Percentiles rank a stretch among this genome's conserved stretches.
These are phyloP conservation scores for Eremobia ochroleuca DNA, from an alignment of 2,888 invertebrate species.

Conservation along the genomic window DNA sequence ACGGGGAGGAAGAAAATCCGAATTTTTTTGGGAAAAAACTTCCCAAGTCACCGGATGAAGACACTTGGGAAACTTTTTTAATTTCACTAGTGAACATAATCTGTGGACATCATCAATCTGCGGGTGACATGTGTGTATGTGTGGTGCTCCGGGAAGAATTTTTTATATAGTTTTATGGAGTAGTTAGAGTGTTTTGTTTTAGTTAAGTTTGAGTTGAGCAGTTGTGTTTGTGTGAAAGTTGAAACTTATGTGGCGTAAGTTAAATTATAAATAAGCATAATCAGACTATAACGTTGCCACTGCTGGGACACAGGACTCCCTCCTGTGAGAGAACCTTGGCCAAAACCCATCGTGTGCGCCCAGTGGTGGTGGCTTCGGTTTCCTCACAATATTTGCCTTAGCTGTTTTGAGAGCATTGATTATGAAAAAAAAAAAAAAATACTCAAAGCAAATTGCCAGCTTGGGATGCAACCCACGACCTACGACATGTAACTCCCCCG, in stretches of 20 bases:
- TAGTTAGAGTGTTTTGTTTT: conserved; percentile 18
- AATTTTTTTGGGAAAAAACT: conserved; percentile 52
- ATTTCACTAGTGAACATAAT: conserved; percentile 72
- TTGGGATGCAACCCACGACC: neutral
- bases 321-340: neutral
- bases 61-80: conserved; percentile 68
- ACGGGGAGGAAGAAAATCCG: conserved; percentile 39
- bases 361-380: neutral
- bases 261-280: neutral
- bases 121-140: conserved; percentile 29
- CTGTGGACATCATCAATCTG: conserved; percentile 67
- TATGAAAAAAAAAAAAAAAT: neutral
- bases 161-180: conserved; percentile 38
- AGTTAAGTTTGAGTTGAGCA: neutral
- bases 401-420: neutral
- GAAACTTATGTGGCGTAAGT: neutral
- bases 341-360: no score
- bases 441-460: neutral
- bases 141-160: neutral
- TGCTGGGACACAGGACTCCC: neutral
- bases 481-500: neutral
- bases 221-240: neutral
- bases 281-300: neutral
- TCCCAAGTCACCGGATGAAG: conserved; percentile 54
- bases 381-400: neutral